These are phyloP conservation scores for Zygogramma bicolorata DNA, from an alignment of 2,888 invertebrate genomes.

Conservation along the genomic window DNA sequence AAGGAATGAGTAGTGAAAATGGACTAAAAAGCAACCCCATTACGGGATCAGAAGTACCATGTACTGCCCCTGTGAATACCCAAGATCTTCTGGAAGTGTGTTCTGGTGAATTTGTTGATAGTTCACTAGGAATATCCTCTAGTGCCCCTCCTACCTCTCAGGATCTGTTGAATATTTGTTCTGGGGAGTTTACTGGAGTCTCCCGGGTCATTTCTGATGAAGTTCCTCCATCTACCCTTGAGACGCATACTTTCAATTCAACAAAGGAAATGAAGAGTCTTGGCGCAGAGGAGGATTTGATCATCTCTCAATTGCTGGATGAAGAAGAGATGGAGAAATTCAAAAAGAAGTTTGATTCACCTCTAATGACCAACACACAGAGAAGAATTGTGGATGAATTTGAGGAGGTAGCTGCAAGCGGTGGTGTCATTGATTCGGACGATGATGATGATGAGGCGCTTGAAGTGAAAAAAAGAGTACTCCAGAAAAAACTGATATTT, in stretches of 20 bases:
- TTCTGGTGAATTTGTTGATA: constrained; percentile 12
- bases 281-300: constrained; percentile 58
- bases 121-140: constrained; percentile 6
- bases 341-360: constrained; percentile 58
- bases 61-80: constrained; percentile 2
- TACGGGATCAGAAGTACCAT: background rate
- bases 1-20: constrained; percentile 18
- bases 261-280: constrained; percentile 35
- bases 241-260: constrained; percentile 18
- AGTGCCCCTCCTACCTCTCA: constrained; percentile 51
- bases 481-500: constrained; percentile 66
- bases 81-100: constrained; percentile 22
- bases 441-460: constrained; percentile 51
- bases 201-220: background rate
- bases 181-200: constrained; percentile 33
- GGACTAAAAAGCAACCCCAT: background rate
- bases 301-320: constrained; percentile 60
- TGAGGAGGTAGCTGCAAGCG: constrained; percentile 51
- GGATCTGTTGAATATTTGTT: constrained; percentile 62
- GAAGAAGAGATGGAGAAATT: constrained; percentile 61
- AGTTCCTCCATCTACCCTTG: background rate
- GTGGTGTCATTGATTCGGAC: constrained; percentile 56
- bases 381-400: constrained; percentile 34
- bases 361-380: constrained; percentile 41
- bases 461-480: constrained; percentile 52